Evolutionary conservation across 2,797 vertebrate genomes (phyloP).

Genomic region (Sebastes ruberrimus): DNA sequence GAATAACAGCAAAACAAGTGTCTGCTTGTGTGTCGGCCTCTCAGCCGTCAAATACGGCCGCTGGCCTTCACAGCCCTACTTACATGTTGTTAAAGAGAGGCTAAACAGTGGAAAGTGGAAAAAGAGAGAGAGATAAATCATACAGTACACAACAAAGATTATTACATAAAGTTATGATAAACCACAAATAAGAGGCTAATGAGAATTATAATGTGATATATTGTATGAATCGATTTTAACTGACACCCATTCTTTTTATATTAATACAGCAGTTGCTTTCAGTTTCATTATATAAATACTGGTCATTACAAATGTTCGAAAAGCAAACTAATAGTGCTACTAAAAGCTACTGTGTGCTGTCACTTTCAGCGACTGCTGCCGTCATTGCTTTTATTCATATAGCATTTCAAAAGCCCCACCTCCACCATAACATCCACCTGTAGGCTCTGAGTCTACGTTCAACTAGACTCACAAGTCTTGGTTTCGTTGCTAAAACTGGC

Average conservation of each 20-base stretch:
- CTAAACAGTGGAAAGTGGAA: not conserved
- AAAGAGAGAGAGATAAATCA: not conserved
- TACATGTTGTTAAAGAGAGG: not conserved
- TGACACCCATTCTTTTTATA: not conserved
- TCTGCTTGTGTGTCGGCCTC: not conserved
- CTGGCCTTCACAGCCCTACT: not conserved
- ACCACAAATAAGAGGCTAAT: not conserved
- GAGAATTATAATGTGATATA: not conserved
- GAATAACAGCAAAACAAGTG: constrained; percentile 1
- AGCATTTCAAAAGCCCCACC: not conserved
- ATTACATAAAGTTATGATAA: not conserved
- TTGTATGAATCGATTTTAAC: not conserved
- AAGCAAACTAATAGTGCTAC: not conserved
- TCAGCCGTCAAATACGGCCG: constrained; percentile 11
- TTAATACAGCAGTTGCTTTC: not conserved
- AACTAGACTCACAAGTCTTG: not conserved
- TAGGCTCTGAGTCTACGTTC: not conserved
- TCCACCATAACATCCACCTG: not conserved
- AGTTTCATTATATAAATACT: not conserved
- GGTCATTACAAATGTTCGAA: not conserved
- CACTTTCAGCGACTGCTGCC: not conserved
- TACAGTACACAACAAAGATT: not conserved
- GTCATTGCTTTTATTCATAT: not conserved
- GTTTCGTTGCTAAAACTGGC: not conserved
- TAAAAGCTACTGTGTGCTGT: not conserved